Percentiles rank a stretch among this genome's conserved stretches.
These are phyloP conservation scores for Erebia epiphron DNA, from an alignment of 2,888 invertebrate species.

Conservation along the genomic window DNA sequence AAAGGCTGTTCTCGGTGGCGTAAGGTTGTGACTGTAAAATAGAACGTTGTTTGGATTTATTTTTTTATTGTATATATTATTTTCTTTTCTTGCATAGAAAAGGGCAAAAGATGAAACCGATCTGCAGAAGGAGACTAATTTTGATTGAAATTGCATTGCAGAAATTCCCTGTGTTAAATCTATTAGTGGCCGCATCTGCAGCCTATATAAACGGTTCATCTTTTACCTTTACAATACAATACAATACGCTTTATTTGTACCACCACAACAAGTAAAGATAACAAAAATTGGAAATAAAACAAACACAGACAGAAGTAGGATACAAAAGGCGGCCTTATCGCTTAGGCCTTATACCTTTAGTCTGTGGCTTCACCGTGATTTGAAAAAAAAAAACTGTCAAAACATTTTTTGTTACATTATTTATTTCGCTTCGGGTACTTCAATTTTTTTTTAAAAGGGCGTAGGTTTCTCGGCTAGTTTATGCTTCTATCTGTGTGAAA, in stretches of 20 bases:
- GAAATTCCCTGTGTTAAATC: too few species aligned
- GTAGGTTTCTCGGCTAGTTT: neutral
- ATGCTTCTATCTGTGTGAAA: neutral
- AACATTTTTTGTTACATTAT: slow-evolving; percentile 6
- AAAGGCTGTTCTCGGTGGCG: slow-evolving; percentile 46
- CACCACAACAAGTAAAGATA: too few species aligned
- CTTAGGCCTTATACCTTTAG: slow-evolving; percentile 12
- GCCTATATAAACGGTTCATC: neutral
- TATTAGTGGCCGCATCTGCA: too few species aligned
- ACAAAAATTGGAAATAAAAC: too few species aligned
- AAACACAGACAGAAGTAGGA: too few species aligned
- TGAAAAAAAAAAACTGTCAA: too few species aligned
- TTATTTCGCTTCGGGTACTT: neutral
- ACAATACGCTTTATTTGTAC: too few species aligned
- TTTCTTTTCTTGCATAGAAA: neutral
- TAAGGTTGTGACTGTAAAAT: slow-evolving; percentile 54
- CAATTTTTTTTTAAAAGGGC: neutral
- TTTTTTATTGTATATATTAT: slow-evolving; percentile 33
- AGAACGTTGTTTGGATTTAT: slow-evolving; percentile 49
- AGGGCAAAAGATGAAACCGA: neutral
- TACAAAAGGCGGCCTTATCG: too few species aligned
- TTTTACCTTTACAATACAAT: too few species aligned
- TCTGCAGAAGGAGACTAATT: neutral
- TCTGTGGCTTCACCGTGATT: neutral
- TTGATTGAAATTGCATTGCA: neutral